phyloP scores from a whole-genome alignment of 2,797 vertebrate species.

The Brachyrhaphis roseni region DNA sequence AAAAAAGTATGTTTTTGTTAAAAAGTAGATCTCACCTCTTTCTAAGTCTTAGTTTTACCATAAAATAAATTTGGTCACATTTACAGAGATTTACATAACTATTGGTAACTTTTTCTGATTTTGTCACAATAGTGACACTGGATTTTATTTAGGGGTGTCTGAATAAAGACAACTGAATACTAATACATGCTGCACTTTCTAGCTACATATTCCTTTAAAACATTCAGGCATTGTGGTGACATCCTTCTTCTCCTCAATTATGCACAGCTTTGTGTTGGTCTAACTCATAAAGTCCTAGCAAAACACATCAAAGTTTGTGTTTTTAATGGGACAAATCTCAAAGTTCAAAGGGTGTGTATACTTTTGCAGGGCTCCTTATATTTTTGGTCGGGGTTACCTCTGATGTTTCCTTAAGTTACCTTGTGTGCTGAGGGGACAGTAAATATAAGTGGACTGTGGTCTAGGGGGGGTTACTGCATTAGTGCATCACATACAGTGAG shows the following conservation, averaged over 20 bases:
- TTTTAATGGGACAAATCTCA: neutral
- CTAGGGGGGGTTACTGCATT: constrained; percentile 31
- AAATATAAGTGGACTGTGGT: constrained; percentile 39
- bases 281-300: neutral
- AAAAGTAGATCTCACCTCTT: neutral
- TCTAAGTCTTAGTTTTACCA: neutral
- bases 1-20: neutral
- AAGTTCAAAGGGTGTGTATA: constrained; percentile 2
- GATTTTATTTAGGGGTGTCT: neutral
- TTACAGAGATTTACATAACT: neutral
- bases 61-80: neutral
- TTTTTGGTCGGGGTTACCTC: constrained; percentile 3
- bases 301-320: neutral
- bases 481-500: constrained; percentile 19
- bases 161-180: neutral
- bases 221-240: neutral
- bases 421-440: constrained; percentile 16
- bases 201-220: neutral
- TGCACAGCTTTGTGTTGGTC: neutral
- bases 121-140: neutral
- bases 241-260: neutral
- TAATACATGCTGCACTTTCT: neutral
- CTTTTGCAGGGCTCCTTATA: neutral
- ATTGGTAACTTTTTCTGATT: neutral
- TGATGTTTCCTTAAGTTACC: constrained; percentile 29